A percentile compares a stretch with the other conserved stretches of the same genome.
These are phyloP conservation scores for Graphium colonna DNA, from an alignment of 2,888 invertebrate species.

Conservation along the genomic window DNA sequence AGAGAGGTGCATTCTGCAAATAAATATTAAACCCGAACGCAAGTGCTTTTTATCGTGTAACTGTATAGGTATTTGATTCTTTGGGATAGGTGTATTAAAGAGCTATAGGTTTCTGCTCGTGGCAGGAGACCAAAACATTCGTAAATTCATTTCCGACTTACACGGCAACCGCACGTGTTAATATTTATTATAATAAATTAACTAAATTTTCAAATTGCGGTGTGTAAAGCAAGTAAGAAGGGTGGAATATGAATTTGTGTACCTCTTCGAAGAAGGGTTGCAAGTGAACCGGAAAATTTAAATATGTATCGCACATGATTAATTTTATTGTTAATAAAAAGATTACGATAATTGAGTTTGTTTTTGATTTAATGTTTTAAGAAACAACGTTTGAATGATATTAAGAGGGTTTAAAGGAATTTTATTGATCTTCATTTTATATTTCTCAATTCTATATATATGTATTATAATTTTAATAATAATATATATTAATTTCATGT, in stretches of 20 bases:
- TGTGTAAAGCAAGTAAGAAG: constrained; percentile 36
- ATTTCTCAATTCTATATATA: too few relatives aligned
- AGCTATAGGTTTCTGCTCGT: constrained; percentile 23
- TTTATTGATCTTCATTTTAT: too few relatives aligned
- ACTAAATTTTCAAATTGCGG: constrained; percentile 30
- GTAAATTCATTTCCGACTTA: constrained; percentile 46
- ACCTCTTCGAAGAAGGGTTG: constrained; percentile 58
- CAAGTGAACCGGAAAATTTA: constrained; percentile 65
- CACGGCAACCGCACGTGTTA: constrained; percentile 47
- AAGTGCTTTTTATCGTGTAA: constrained; percentile 70
- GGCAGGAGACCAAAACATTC: constrained; percentile 33
- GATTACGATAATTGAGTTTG: constrained; percentile 63
- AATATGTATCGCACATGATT: constrained; percentile 76
- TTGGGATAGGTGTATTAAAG: constrained; percentile 27
- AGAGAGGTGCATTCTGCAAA: constrained; percentile 67
- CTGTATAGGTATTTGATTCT: constrained; percentile 47
- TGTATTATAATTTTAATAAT: too few relatives aligned
- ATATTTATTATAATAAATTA: constrained; percentile 21
- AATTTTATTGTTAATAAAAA: constrained; percentile 79
- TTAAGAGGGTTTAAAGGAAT: too few relatives aligned
- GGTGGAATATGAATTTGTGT: constrained; percentile 45
- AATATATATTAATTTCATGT: too few relatives aligned
- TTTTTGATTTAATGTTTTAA: constrained; percentile 32
- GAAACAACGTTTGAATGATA: too few relatives aligned
- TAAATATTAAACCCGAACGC: constrained; percentile 59